phyloP scores from a whole-genome alignment of 2,797 vertebrate genomes.

The Melopsittacus undulatus region DNA sequence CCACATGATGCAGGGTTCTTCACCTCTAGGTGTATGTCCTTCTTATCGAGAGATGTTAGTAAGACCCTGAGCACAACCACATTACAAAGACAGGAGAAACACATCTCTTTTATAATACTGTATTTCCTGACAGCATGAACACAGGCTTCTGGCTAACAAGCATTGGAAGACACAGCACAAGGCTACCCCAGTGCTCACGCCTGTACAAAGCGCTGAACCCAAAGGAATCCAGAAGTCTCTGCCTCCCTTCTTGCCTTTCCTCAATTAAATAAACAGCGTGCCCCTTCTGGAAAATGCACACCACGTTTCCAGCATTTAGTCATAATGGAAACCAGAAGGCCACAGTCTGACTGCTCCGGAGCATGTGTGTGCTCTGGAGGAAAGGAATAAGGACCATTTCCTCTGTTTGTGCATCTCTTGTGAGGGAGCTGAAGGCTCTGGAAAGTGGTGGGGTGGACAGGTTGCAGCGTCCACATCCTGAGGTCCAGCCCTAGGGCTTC shows the following conservation, averaged over 20 bases:
- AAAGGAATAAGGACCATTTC: constrained; percentile 29
- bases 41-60: neutral
- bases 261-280: constrained; percentile 41
- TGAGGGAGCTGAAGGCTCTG: constrained; percentile 3
- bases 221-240: constrained; percentile 3
- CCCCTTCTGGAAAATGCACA: constrained; percentile 42
- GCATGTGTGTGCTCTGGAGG: rapidly evolving
- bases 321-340: constrained; percentile 63
- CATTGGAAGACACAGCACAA: neutral
- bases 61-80: neutral
- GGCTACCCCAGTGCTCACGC: neutral
- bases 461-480: neutral
- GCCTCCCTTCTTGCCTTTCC: neutral
- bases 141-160: neutral
- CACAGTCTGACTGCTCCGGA: constrained; percentile 44
- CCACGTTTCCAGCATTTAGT: constrained; percentile 34
- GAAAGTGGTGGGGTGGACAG: neutral
- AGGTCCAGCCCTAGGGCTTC: neutral
- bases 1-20: neutral
- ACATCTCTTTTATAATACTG: neutral
- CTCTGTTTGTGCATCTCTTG: neutral
- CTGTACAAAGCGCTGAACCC: neutral
- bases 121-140: neutral
- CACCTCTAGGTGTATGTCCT: neutral
- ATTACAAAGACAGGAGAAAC: neutral